Base-by-base conservation (phyloP, 2,797 vertebrate species). In the Chiroxiphia lanceolata region DNA sequence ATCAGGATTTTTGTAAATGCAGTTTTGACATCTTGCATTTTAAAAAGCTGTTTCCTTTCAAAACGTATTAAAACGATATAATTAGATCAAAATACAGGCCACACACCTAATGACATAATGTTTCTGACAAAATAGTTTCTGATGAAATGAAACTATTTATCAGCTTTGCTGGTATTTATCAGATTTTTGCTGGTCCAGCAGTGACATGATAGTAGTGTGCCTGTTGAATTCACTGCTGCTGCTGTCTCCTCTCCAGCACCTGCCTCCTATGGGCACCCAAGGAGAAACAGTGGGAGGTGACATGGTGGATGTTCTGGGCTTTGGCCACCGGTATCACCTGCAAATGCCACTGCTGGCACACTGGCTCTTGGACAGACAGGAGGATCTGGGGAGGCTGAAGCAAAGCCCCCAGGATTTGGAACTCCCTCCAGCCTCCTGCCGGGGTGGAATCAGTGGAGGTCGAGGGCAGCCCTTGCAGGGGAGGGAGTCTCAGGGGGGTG, bases 101-200 rank as follows among this genome's bases (percentile, higher is more conserved):
- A 0, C 64, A 67, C 64, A 87, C 83, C 87, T 91, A 77, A 93
- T 16, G 45, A 84, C 89, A 77, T 80, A 90, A 89, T 89, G 93
- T 90, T 95, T 93, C 85, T 86, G 80, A 88, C 77, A 84, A 93
- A 88, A 53, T 18, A 31, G 93, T 90, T 95, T 93, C 85, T 83
- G 83, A 88, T 72, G 76, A 93, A 90, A 81, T 36, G 36, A 72
- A 75, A 70, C 0, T 0, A 54, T 78, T 86, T 83, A 85, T 91
- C 91, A 94, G 69, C 85, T 83, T 74, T 80, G 69, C 44, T 67
- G 82, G 31, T 87, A 82, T 54, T 92, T 82, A 87, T 83, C 36
- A 34, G 63, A 57, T 18, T 78, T 91, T 60, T 56, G n/a, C 74
- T 33, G 15, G 36, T 80, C 44, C 76, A 76, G 83, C 59, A 80